Evolutionary conservation across 2,888 invertebrate species (phyloP), one percentile per base, ranked within the genome.

Genomic region (Drosophila anomalata): DNA sequence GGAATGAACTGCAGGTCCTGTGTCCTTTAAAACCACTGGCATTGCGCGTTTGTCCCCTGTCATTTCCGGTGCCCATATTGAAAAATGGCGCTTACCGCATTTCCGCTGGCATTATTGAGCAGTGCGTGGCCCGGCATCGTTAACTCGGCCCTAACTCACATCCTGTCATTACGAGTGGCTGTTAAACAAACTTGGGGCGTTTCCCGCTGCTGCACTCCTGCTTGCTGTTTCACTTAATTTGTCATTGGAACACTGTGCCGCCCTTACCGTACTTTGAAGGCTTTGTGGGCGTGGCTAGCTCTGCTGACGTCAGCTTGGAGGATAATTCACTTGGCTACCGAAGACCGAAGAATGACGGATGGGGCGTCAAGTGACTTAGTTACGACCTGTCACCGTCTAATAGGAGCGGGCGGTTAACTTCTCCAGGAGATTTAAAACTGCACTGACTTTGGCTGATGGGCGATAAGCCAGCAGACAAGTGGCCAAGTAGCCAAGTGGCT

Each of bases 71-170:
- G 78, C 54, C 52, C 66, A 75, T 65, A 75, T 87, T 88, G 82
- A 86, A 87, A 88, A 87, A 88, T 88, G 75, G 74, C 80, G 72
- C 56, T 74, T 63, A 80, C 72, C 87, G 75, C 78, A 87, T 78
- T 75, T 83, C 82, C 81, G 83, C 51, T 79, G 69, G 48, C 62
- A 68, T 75, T 88, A 86, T 77, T 86, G 84, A 86, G 72, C 58
- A 63, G 67, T 60, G 54, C 51, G 60, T 55, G 65, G 65, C 65
- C 46, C 24, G 17, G 54, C 69, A 39, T 88, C 80, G 84, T 83
- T 88, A 88, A 77, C 73, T 77, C 75, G 71, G 73, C 63, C 78
- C 52, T 54, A 60, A 58, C 58, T 54, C 75, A 48, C 67, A 55
- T 72, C 63, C 74, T 65, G 63, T 26, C 68, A 31, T 17, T 20